These are phyloP conservation scores for Eudorcas thomsonii DNA, from an alignment of 2,113 vertebrate species.

Conservation along the genomic window DNA sequence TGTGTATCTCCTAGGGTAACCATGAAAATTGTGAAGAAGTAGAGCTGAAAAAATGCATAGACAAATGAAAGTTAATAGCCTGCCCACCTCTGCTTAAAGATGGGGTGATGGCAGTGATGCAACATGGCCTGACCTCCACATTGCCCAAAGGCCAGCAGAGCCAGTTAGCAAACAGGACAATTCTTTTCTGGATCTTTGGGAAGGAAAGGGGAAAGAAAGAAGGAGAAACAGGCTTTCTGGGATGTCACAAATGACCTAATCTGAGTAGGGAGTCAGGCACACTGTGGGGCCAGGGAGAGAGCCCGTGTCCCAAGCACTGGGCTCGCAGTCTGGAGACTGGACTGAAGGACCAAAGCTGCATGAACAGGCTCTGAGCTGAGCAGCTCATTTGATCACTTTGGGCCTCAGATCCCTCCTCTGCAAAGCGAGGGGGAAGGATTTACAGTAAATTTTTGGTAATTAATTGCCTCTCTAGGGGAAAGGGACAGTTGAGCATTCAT, in stretches of 20 bases:
- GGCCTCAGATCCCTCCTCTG: not conserved
- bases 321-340: not conserved
- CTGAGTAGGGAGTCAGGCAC: not conserved
- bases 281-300: not conserved
- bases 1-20: not conserved
- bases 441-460: not conserved
- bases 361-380: not conserved
- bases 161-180: not conserved
- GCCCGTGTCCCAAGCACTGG: not conserved
- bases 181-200: not conserved
- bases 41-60: not conserved
- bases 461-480: not conserved
- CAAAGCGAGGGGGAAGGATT: not conserved
- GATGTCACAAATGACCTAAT: not conserved
- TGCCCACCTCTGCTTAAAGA: not conserved
- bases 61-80: not conserved
- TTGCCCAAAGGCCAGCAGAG: not conserved
- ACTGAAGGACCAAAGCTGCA: not conserved
- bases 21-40: not conserved
- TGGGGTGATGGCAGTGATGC: not conserved
- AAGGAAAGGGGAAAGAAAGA: not conserved
- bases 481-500: not conserved
- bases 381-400: not conserved
- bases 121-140: no score
- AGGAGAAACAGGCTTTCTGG: not conserved